A percentile compares a stretch with the other conserved stretches of the same genome.
These are phyloP conservation scores for Herpetotheres cachinnans DNA, from an alignment of 2,113 vertebrate species.

Conservation along the genomic window DNA sequence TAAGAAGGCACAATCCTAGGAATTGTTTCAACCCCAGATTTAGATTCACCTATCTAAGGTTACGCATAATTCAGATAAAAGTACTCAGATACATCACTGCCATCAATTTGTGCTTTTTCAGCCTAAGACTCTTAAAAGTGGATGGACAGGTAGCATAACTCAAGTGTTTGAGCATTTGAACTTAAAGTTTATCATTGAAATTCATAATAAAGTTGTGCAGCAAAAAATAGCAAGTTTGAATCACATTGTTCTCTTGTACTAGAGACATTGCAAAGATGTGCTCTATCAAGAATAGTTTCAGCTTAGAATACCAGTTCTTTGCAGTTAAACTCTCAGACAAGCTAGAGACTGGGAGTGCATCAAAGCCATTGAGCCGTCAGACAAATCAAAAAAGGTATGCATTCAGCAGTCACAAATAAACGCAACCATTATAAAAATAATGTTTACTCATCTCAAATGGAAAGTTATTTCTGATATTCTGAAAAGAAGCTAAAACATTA, in stretches of 20 bases:
- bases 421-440: not conserved
- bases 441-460: not conserved
- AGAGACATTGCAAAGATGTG: not conserved
- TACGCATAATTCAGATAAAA: not conserved
- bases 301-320: not conserved
- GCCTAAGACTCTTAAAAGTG: not conserved
- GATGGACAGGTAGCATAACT: not conserved
- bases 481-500: not conserved
- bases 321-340: not conserved
- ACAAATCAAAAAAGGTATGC: not conserved
- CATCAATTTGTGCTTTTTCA: not conserved
- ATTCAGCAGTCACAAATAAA: not conserved
- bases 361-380: not conserved
- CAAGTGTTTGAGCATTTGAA: not conserved
- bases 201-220: not conserved
- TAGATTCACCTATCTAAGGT: not conserved
- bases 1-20: not conserved
- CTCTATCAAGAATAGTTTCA: not conserved
- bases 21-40: not conserved
- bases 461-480: not conserved
- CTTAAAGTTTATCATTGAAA: not conserved
- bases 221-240: not conserved
- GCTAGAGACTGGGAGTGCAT: not conserved
- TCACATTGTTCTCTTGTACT: not conserved
- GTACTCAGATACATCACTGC: not conserved